Base-by-base conservation (phyloP, 92 coral and sea anemone genomes). In the Porites evermanni region DNA sequence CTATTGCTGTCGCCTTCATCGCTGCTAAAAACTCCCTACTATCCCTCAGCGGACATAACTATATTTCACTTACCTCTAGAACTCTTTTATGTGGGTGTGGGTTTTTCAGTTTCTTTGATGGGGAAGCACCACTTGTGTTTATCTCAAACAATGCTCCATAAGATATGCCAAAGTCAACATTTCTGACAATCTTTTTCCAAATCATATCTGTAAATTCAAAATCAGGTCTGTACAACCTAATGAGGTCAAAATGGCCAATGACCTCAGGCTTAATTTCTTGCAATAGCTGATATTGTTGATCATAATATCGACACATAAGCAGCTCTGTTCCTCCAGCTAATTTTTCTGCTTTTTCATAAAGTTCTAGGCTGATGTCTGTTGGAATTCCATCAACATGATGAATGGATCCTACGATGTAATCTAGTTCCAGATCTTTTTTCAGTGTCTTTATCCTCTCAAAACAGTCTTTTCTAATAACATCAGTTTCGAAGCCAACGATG, bases 101-200 rank as follows among this genome's bases (percentile, higher is more conserved):
- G 29, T 70, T 80, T n/a, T 89, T 87, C 14, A 82, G 73, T 8
- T 88, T 87, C 77, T 80, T 88, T 64, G 58, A 84, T 12, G 69
- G 83, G 0, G 94, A 88, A 56, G 92, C 90, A 54, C 92, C 89
- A 74, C 90, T 73, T 7, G 94, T 91, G 72, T 88, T 93, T 8
- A 93, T 86, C 84, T 93, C 96, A 91, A 93, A 93, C 71, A 93
- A 74, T 24, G 96, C 96, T 64, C 94, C 96, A 79, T 91, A 93
- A 26, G 94, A 85, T 8, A 90, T 78, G 19, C 90, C 94, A 50
- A 68, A 81, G 50, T 87, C 85, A 56, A 93, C 81, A 67, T 93
- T 93, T 72, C 96, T 88, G 13, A 73, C 86, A 75, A 93, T 84
- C 76, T 88, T 93, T 63, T 85, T 67, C 90, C 91, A 74, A 12